Evolutionary conservation across 2,797 vertebrate species (phyloP), one percentile per base, ranked within the genome.

Genomic region (Podarcis lilfordi): DNA sequence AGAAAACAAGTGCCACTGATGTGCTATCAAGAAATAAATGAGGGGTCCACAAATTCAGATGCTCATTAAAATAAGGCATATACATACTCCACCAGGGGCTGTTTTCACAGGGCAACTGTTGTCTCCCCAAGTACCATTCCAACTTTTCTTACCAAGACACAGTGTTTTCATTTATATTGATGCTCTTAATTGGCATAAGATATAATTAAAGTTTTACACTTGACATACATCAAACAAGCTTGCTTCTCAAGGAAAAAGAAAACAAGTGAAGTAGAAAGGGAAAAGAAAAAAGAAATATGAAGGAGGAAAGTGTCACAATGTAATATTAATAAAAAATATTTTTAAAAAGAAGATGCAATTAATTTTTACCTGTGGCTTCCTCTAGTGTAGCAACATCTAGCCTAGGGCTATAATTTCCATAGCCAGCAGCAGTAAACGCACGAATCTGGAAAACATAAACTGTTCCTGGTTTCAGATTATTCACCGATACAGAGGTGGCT

Each of bases 401-500:
- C 86, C 98, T 97, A 88, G 98, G 98, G 27, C 99, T 98, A 43
- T 97, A 99, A 94, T 97, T 99, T 87, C 98, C 98, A 89, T 98
- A 99, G 5, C 99, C 99, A 0, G 98, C 98, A 81, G 98, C 98
- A 15, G 98, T 99, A 95, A 99, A 99, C 83, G 99, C 99, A 89
- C 99, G 97, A 92, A 99, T 99, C 97, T 99, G 99, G 96, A 99
- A 99, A 93, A 99, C 97, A 90, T 99, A 99, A 40, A 98, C 98
- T 79, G 98, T 99, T 96, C 98, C 98, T 93, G 99, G 98, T 95
- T 98, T 99, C 95, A 99, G 96, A 95, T 99, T 99, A 96, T 98
- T 99, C 92, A 99, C 98, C 4, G 98, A 99, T 91, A 98, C 98
- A 45, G 98, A 98, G 37, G 98, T 99, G 90, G 98, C 98, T 96